Percentiles rank a stretch among this genome's conserved stretches.
These are phyloP conservation scores for Acridotheres tristis DNA, from an alignment of 2,797 vertebrate genomes.

Conservation along the genomic window DNA sequence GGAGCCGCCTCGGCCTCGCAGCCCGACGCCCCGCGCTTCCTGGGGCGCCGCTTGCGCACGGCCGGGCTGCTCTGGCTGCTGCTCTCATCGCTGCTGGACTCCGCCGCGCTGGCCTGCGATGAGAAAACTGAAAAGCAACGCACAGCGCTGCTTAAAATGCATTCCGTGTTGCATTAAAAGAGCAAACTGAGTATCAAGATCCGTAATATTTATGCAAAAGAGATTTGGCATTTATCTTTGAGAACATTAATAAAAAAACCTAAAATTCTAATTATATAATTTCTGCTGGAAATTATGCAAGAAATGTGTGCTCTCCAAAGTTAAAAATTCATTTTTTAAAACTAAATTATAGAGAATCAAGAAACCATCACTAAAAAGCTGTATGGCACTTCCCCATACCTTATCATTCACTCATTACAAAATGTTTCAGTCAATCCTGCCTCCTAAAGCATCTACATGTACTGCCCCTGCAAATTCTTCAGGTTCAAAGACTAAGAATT, in stretches of 20 bases:
- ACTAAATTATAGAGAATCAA: neutral
- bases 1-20: conserved; percentile 57
- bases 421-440: neutral
- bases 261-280: neutral
- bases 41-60: conserved; percentile 81
- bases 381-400: neutral
- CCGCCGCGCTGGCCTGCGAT: conserved; percentile 57
- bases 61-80: conserved; percentile 65
- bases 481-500: neutral
- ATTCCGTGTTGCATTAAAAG: neutral
- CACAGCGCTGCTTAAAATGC: neutral
- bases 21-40: conserved; percentile 76
- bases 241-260: neutral
- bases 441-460: neutral
- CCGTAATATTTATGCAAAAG: neutral
- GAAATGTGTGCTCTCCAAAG: neutral
- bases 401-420: neutral
- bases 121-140: conserved; percentile 64
- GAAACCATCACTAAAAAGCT: neutral
- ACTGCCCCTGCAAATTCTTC: neutral
- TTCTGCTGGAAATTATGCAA: neutral
- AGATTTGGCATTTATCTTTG: neutral
- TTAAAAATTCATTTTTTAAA: neutral
- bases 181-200: neutral
- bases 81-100: conserved; percentile 86